Conservation (phyloP, 1,140 invertebrate species). For the Drosophila rhopaloa region DNA sequence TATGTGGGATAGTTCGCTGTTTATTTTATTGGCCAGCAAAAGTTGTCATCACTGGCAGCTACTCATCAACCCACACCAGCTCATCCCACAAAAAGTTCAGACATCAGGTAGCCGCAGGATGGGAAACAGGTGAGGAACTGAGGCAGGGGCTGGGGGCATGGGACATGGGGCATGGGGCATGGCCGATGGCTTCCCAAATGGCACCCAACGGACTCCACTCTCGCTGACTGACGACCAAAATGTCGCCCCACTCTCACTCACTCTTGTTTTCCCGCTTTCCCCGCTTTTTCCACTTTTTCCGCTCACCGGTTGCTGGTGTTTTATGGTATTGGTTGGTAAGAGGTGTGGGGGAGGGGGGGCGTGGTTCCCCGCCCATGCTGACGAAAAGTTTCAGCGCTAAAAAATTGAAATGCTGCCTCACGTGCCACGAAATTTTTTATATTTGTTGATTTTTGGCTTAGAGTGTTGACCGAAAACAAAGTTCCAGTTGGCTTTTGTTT, state of each 20-base stretch:
- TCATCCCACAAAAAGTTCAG: constrained; percentile 67
- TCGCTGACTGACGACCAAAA: constrained; percentile 50
- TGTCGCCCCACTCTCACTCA: constrained; percentile 60
- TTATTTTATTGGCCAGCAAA: constrained; percentile 9
- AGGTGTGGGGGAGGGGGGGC: too few relatives aligned
- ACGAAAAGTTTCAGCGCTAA: constrained; percentile 74
- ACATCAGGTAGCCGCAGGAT: constrained; percentile 69
- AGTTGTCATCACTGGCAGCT: constrained; percentile 13
- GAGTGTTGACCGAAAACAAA: constrained; percentile 83
- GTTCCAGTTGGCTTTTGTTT: constrained; percentile 78
- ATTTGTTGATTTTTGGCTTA: constrained; percentile 84
- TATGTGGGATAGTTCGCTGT: not conserved
- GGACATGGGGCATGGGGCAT: constrained; percentile 14
- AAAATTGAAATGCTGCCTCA: constrained; percentile 83
- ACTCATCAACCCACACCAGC: constrained; percentile 20
- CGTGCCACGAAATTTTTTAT: constrained; percentile 76
- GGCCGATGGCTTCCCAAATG: constrained; percentile 57
- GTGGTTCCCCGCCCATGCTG: not conserved
- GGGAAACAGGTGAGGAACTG: constrained; percentile 10
- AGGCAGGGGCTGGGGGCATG: constrained; percentile 5
- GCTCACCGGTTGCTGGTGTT: constrained; percentile 42
- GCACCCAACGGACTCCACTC: constrained; percentile 51
- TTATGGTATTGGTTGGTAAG: constrained; percentile 5
- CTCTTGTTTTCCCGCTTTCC: constrained; percentile 27
- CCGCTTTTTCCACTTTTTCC: constrained; percentile 26